Conservation (phyloP, 2,797 vertebrate species). For the Tokudaia tokunoshimensis region DNA sequence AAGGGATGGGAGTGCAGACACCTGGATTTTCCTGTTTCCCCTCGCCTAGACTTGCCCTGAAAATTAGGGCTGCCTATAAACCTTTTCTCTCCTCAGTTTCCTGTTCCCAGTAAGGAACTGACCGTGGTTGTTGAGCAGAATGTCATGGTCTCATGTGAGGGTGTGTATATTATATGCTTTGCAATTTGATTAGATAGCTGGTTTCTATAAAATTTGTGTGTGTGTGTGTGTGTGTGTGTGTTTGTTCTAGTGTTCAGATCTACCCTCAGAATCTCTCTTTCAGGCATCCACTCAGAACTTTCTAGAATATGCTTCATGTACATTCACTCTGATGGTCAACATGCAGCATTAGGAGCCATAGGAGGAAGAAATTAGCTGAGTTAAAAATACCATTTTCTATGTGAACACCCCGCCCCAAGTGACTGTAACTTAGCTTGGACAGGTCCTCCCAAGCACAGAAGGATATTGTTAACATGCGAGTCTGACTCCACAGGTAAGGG, state of each 20-base stretch:
- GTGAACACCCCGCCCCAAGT: neutral
- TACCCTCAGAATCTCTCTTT: conserved; percentile 26
- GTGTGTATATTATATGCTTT: neutral
- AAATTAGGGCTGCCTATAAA: neutral
- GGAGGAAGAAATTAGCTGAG: neutral
- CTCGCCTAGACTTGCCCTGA: conserved; percentile 44
- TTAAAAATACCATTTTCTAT: neutral
- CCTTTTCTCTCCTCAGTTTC: conserved; percentile 59
- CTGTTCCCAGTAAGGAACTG: neutral
- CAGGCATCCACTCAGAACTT: conserved; percentile 21
- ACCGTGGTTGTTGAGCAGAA: conserved; percentile 8
- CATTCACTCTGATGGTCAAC: neutral
- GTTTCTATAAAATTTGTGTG: conserved; percentile 1
- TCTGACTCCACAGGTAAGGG: neutral
- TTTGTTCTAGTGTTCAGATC: neutral
- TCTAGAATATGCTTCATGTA: neutral
- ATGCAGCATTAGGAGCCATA: neutral
- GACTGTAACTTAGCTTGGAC: neutral
- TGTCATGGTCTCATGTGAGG: neutral
- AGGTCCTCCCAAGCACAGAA: neutral
- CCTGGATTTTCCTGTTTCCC: conserved; percentile 68
- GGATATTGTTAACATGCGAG: neutral
- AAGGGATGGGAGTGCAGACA: conserved; percentile 66
- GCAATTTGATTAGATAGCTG: conserved; percentile 22
- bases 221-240: neutral